Conservation (phyloP, 53 echinoderm and acorn worm species). For the Hippasteria phrygiana region DNA sequence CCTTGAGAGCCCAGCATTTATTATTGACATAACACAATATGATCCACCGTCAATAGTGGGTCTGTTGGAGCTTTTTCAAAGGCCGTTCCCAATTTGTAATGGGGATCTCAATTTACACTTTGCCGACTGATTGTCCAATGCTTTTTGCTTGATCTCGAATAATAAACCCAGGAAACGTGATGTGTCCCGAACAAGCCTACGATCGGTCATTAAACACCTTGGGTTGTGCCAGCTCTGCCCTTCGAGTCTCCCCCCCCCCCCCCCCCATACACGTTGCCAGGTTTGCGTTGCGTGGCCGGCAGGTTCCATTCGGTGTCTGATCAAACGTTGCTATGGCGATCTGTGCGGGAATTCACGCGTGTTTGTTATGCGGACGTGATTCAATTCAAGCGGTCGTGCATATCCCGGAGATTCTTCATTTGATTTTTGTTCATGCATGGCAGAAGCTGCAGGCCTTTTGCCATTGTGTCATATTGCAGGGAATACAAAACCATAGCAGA, state of each 20-base stretch:
- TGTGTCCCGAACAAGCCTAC: neutral
- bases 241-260: too few species aligned
- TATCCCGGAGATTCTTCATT: neutral
- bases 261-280: too few species aligned
- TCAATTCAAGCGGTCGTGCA: neutral
- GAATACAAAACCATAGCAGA: too few species aligned
- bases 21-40: slow-evolving; percentile 7
- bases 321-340: slow-evolving; percentile 21
- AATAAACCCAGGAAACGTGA: neutral
- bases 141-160: neutral
- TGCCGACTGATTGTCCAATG: neutral
- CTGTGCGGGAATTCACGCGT: neutral
- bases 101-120: neutral
- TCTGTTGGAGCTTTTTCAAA: neutral
- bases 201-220: neutral
- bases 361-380: neutral
- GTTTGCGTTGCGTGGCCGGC: too few species aligned
- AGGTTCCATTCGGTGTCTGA: neutral
- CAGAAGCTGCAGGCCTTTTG: too few species aligned
- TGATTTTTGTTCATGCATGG: neutral
- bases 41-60: neutral
- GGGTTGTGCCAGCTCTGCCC: neutral
- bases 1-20: neutral
- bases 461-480: too few species aligned
- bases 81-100: neutral